Percentiles rank a stretch among this genome's conserved stretches.
Evolutionary conservation across 2,888 invertebrate genomes (phyloP).

Genomic region (Aporophyla nigra): DNA sequence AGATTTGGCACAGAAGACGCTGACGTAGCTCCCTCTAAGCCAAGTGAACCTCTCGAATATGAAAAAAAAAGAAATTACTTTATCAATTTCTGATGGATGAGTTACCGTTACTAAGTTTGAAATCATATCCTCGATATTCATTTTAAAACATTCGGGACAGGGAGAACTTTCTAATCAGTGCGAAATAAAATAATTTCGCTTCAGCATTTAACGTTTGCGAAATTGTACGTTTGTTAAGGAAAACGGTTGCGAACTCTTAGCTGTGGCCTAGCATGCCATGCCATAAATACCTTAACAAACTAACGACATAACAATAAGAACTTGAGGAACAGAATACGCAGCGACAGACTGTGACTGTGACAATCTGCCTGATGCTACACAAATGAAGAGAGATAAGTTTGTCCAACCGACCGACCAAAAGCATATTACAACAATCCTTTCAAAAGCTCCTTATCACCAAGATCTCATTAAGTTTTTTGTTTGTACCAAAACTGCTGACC

Average conservation of each 20-base stretch:
- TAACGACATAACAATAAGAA: neutral
- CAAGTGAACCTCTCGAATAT: constrained; percentile 19
- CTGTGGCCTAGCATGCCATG: no score
- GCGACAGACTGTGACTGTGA: neutral
- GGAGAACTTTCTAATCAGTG: neutral
- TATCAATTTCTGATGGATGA: neutral
- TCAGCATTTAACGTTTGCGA: neutral
- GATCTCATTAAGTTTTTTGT: constrained; percentile 29
- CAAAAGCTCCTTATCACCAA: constrained; percentile 19
- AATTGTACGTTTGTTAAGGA: neutral
- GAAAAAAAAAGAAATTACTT: constrained; percentile 1
- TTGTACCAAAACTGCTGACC: constrained; percentile 38
- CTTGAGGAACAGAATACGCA: neutral
- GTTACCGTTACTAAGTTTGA: neutral
- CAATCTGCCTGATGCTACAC: neutral
- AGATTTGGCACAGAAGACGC: constrained; percentile 29
- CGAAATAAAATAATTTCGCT: constrained; percentile 3
- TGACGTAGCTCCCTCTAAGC: constrained; percentile 20
- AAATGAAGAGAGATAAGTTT: constrained; percentile 6
- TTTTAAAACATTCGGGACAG: neutral
- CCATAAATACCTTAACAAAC: neutral
- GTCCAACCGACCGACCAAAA: neutral
- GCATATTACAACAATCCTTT: constrained; percentile 6
- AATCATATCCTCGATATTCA: neutral
- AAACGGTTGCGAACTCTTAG: neutral